Conservation (phyloP, 2,113 vertebrate genomes). For the Proteles cristata region DNA sequence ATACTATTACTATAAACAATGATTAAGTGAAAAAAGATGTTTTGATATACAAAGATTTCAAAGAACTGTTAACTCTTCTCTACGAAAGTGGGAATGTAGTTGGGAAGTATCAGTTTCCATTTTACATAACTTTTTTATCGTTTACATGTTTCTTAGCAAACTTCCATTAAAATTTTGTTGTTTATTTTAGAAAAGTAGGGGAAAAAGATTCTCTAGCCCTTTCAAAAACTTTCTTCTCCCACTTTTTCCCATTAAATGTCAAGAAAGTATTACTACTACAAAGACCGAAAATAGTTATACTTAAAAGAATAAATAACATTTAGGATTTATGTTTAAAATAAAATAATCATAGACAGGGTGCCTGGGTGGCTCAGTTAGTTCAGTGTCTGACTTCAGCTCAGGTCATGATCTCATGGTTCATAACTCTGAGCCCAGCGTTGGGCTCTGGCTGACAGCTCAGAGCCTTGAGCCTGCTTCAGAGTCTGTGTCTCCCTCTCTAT, state of each 20-base stretch:
- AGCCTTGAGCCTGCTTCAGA: too few species aligned
- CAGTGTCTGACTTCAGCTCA: too few species aligned
- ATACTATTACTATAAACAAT: neutral
- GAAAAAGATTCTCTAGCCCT: neutral
- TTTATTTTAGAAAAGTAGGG: neutral
- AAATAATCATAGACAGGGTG: neutral
- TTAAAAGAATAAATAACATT: slow-evolving; percentile 24
- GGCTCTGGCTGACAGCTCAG: too few species aligned
- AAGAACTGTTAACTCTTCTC: slow-evolving; percentile 6
- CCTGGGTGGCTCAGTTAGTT: too few species aligned
- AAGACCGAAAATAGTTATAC: slow-evolving; percentile 39
- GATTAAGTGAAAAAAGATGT: neutral
- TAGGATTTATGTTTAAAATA: slow-evolving; percentile 25
- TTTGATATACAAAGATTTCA: neutral
- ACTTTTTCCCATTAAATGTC: slow-evolving; percentile 12
- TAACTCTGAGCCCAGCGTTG: too few species aligned
- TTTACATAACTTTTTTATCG: neutral
- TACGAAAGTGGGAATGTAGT: neutral
- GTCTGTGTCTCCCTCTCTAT: too few species aligned
- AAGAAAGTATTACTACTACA: neutral
- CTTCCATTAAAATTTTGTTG: neutral
- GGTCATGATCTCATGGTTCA: too few species aligned
- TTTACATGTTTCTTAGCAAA: neutral
- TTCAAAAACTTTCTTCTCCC: slow-evolving; percentile 22
- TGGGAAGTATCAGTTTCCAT: slow-evolving; percentile 13